Evolutionary conservation across 2,888 invertebrate genomes (phyloP), one percentile per base, ranked within the genome.

Genomic region (Aelia acuminata): DNA sequence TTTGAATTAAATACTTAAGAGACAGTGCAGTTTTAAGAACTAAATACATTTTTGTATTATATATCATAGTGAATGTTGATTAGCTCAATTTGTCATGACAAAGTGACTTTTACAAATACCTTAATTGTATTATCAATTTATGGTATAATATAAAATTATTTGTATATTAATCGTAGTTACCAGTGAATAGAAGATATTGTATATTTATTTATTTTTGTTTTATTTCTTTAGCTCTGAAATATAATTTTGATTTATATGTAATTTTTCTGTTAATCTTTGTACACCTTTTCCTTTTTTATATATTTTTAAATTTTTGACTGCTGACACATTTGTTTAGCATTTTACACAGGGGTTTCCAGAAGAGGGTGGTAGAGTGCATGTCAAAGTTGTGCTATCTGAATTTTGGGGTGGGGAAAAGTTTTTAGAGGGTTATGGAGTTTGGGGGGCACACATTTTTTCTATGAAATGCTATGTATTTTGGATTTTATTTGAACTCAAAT

Each of bases 11-110:
- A 13, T 43, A n/a, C 11, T 80, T n/a, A 43, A 75, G 22, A 22
- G 80, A 13, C n/a, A 80, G 80, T 31, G 4, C 4, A 43, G 43
- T 80, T 22, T 80, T n/a, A 43, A 43, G 10, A 7, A 80, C 57
- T 10, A n/a, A 47, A 47, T 7, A n/a, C 43, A 75, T 35, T 43
- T 80, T 43, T 39, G 22, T 80, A 80, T 80, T 43, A 80, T 43
- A n/a, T 43, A 47, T 80, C 22, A 75, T 39, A 39, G 26, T 80
- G 11, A 80, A 47, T 80, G n/a, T 80, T 80, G n/a, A 43, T 80
- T 80, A 80, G 80, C 80, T 80, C 80, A 80, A 80, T 43, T 15
- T 43, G 80, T 80, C 43, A 80, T 47, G 80, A 80, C 43, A 80
- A 80, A 80, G 15, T 80, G 80, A 80, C 39, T 80, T 47, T 43